phyloP scores from a whole-genome alignment of 2,113 vertebrate species.

The Lynx canadensis region DNA sequence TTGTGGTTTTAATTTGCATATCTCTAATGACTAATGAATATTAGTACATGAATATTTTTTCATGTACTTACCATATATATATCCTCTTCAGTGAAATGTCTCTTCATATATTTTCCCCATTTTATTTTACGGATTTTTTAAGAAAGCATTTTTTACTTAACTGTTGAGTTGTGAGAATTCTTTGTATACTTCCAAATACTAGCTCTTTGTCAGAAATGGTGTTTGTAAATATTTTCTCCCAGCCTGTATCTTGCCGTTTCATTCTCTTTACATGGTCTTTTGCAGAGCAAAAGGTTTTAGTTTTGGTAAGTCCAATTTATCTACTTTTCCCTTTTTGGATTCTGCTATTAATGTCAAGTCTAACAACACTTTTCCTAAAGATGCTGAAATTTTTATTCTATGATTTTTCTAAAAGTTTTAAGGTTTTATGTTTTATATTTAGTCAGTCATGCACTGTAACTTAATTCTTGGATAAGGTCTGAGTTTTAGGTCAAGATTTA shows the following conservation, averaged over 20 bases:
- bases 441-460: not conserved
- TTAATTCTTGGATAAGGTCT: not conserved
- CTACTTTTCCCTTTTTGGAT: not conserved
- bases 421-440: not conserved
- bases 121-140: not conserved
- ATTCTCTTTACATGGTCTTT: not conserved
- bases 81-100: not conserved
- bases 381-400: not conserved
- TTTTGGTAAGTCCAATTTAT: not conserved
- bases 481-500: not conserved
- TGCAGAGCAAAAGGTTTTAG: not conserved
- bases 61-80: not conserved
- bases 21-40: not conserved
- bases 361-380: not conserved
- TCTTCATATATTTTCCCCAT: not conserved
- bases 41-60: not conserved
- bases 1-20: not conserved
- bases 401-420: not conserved
- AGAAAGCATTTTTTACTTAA: not conserved
- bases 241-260: not conserved
- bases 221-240: not conserved
- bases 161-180: not conserved
- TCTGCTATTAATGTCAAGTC: not conserved
- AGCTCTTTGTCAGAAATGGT: not conserved
- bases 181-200: not conserved